These are phyloP conservation scores for Philhelius pedissequus DNA, from an alignment of 2,888 invertebrate species.

Conservation along the genomic window DNA sequence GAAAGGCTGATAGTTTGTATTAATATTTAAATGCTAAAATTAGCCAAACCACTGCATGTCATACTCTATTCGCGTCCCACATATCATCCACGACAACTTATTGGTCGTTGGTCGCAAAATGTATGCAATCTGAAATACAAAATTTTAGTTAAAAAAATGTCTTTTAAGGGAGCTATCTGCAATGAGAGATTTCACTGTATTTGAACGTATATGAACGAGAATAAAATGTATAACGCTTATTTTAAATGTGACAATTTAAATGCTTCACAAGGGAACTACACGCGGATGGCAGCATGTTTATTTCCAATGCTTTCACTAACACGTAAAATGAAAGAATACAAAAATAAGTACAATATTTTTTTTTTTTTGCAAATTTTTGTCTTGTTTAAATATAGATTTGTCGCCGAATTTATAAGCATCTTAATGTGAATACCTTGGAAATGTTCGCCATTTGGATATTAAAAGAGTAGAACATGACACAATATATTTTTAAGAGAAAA, in stretches of 20 bases:
- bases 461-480: neutral
- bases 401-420: conserved; percentile 34
- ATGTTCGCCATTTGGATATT: neutral
- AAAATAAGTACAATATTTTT: neutral
- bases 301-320: neutral
- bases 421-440: neutral
- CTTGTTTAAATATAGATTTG: conserved; percentile 45
- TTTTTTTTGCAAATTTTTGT: conserved; percentile 27
- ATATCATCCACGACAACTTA: no score
- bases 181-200: no score
- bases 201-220: neutral
- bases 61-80: no score
- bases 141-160: no score
- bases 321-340: conserved; percentile 3
- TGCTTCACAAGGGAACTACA: neutral
- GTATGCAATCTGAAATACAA: no score
- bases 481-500: no score
- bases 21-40: no score
- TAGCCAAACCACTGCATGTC: no score
- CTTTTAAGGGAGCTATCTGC: no score
- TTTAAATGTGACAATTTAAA: neutral
- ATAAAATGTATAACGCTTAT: neutral
- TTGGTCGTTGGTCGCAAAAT: no score
- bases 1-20: no score
- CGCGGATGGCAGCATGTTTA: neutral